phyloP scores from a whole-genome alignment of 2,888 invertebrate species.

The Perithous albicinctus region DNA sequence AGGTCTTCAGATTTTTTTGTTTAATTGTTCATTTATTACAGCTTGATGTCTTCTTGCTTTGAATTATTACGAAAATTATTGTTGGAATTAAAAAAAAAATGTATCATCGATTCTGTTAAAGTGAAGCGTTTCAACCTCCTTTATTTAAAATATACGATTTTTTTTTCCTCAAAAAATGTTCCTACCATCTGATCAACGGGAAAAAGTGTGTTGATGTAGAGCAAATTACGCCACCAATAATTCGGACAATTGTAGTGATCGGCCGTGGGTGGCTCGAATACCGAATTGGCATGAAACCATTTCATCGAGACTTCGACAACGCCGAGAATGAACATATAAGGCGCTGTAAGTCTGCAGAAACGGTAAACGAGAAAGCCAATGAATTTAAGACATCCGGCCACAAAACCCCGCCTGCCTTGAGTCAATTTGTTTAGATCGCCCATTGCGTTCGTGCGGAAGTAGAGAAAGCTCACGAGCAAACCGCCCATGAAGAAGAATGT shows the following conservation, averaged over 20 bases:
- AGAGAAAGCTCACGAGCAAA: conserved; percentile 93
- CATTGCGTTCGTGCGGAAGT: conserved; percentile 89
- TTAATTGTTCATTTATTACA: no score
- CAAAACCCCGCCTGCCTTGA: conserved; percentile 84
- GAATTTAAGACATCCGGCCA: conserved; percentile 86
- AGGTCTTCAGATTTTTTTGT: no score
- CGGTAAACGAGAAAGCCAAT: conserved; percentile 91
- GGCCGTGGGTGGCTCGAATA: conserved; percentile 93
- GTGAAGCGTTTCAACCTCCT: no score
- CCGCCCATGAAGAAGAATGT: conserved; percentile 87
- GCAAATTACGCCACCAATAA: conserved; percentile 95
- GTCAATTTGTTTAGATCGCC: conserved; percentile 86
- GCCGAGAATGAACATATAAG: conserved; percentile 93
- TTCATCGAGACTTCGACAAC: conserved; percentile 94
- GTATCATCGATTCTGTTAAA: no score
- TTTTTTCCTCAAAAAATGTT: no score
- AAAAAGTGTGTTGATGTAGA: conserved; percentile 94
- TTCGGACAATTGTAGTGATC: conserved; percentile 93
- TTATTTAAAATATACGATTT: no score
- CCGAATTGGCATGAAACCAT: conserved; percentile 92
- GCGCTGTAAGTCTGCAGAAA: conserved; percentile 89
- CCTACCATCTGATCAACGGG: conserved; percentile 95
- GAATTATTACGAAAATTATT: no score
- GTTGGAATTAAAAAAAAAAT: no score
- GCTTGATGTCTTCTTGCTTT: no score